A percentile compares a stretch with the other conserved stretches of the same genome.
Evolutionary conservation across 2,113 vertebrate genomes (phyloP).

Genomic region (Barnardius zonarius): DNA sequence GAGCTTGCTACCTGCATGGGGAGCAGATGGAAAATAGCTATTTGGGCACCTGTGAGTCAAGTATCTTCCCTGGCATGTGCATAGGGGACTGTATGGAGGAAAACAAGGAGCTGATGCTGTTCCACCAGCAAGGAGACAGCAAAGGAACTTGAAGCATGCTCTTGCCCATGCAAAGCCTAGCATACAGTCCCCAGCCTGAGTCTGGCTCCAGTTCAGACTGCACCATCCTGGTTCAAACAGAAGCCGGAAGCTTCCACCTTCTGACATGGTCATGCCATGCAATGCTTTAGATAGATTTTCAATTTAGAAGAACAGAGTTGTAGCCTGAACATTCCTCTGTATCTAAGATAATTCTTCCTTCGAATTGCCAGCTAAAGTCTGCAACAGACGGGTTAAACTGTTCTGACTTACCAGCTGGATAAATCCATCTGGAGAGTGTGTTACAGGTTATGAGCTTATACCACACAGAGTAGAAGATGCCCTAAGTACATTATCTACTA

Average conservation of each 20-base stretch:
- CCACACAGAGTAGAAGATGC: background rate
- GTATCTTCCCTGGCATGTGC: background rate
- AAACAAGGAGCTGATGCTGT: background rate
- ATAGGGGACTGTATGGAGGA: background rate
- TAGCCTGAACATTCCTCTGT: background rate
- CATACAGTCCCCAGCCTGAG: background rate
- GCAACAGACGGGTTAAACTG: background rate
- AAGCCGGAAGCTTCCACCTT: background rate
- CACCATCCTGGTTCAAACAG: background rate
- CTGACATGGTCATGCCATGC: accelerated
- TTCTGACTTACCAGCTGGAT: background rate
- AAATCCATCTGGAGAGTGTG: background rate
- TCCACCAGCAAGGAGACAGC: background rate
- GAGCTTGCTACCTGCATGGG: background rate
- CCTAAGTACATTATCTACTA: background rate
- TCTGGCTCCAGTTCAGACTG: background rate
- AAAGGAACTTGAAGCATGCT: background rate
- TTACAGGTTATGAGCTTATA: background rate
- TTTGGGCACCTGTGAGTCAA: background rate
- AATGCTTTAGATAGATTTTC: background rate
- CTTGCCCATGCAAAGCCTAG: background rate
- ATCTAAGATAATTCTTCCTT: background rate
- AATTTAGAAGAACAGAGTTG: background rate
- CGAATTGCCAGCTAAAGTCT: background rate
- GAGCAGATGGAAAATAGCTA: background rate